phyloP scores from a whole-genome alignment of 2,888 invertebrate species.

The Cephus sareptanus region DNA sequence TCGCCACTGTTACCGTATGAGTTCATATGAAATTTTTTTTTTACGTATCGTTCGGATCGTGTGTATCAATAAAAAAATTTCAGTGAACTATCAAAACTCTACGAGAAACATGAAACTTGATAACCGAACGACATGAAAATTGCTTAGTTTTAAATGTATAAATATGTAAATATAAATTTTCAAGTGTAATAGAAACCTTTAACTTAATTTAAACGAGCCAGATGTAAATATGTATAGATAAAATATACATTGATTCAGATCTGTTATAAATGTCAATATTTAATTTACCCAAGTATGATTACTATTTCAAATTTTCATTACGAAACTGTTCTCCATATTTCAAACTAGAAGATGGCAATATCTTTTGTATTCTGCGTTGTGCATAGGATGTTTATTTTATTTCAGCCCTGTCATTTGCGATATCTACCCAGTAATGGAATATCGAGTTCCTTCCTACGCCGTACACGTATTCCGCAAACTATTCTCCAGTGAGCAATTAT shows the following conservation, averaged over 20 bases:
- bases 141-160: not conserved
- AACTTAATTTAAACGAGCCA: not conserved
- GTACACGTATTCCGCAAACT: not conserved
- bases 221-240: not conserved
- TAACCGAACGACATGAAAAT: not conserved
- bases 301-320: not conserved
- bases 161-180: not conserved
- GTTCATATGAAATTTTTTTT: not conserved
- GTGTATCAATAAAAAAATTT: not conserved
- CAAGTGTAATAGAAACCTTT: not conserved
- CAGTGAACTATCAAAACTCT: not conserved
- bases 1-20: not conserved
- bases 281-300: not conserved
- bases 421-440: not conserved
- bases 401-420: not conserved
- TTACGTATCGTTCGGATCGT: not conserved
- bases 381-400: not conserved
- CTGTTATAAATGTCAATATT: not conserved
- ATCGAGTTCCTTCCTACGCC: not conserved
- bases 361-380: not conserved
- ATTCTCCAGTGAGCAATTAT: not conserved
- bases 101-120: not conserved
- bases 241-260: not conserved
- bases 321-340: not conserved
- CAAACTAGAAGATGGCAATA: not conserved